These are phyloP conservation scores for Ischnura elegans DNA, from an alignment of 2,888 invertebrate species.

Conservation along the genomic window DNA sequence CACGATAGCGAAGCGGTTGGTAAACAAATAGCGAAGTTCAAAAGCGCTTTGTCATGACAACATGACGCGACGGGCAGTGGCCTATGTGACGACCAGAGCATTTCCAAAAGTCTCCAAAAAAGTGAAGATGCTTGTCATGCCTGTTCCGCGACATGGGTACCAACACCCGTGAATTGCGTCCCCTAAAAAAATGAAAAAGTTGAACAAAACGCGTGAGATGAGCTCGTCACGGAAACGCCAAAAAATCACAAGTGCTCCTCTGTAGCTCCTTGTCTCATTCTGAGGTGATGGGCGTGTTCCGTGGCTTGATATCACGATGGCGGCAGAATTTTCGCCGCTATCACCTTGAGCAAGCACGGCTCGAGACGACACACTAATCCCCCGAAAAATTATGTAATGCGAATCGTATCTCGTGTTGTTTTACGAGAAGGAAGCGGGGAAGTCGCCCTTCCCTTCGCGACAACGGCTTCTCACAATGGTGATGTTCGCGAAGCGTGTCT, in stretches of 20 bases:
- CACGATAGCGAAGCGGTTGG: not conserved
- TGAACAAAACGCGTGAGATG: not conserved
- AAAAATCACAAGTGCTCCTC: not conserved
- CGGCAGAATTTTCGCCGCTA: not conserved
- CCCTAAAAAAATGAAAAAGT: not conserved
- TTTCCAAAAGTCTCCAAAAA: not conserved
- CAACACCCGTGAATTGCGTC: not conserved
- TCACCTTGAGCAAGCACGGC: not conserved
- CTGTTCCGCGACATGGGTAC: not conserved
- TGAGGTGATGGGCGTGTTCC: not conserved
- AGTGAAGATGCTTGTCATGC: not conserved
- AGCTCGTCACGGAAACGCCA: not conserved
- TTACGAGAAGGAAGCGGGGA: not conserved
- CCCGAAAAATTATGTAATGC: constrained; percentile 9
- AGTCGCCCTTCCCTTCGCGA: not conserved
- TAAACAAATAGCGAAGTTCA: not conserved
- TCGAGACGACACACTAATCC: not conserved
- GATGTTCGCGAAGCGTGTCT: not conserved
- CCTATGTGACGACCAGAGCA: not conserved
- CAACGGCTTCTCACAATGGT: not conserved
- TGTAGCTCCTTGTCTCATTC: not conserved
- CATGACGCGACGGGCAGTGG: not conserved
- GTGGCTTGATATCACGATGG: not conserved
- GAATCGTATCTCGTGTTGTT: not conserved
- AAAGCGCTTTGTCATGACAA: not conserved